These are phyloP conservation scores for Capitulum mitella DNA, from an alignment of 2,888 invertebrate species.

Conservation along the genomic window DNA sequence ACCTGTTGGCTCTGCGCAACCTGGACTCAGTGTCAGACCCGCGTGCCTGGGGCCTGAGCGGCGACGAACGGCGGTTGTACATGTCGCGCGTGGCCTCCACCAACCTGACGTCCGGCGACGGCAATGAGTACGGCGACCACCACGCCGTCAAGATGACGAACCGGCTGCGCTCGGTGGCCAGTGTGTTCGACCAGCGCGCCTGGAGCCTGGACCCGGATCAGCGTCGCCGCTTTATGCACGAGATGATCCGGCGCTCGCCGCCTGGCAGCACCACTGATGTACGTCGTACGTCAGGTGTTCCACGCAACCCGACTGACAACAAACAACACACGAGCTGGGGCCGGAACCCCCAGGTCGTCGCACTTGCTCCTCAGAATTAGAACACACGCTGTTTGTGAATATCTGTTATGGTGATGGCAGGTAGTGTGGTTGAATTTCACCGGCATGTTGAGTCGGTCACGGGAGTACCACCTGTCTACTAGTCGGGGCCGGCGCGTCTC, in stretches of 20 bases:
- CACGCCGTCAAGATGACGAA: slow-evolving; percentile 14
- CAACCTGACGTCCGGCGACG: neutral
- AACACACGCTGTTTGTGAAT: too few species aligned
- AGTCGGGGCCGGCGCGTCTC: too few species aligned
- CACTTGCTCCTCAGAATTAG: too few species aligned
- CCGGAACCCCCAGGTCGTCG: too few species aligned
- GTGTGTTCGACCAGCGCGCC: slow-evolving; percentile 1
- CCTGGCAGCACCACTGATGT: neutral
- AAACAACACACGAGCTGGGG: too few species aligned
- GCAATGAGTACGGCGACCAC: neutral
- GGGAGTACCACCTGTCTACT: too few species aligned
- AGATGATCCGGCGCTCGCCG: neutral
- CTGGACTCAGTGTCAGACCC: neutral
- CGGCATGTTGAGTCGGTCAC: too few species aligned
- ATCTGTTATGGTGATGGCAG: too few species aligned
- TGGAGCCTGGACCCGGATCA: neutral
- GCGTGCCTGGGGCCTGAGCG: slow-evolving; percentile 11
- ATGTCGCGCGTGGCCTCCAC: neutral
- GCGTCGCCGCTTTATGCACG: neutral
- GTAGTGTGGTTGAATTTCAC: too few species aligned
- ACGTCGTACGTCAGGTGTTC: too few species aligned
- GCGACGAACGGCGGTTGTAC: slow-evolving; percentile 9
- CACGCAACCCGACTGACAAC: too few species aligned
- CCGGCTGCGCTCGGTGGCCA: neutral
- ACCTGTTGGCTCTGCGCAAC: neutral